A percentile compares a stretch with the other conserved stretches of the same genome.
These are phyloP conservation scores for Lacerta agilis DNA, from an alignment of 2,797 vertebrate species.

Conservation along the genomic window DNA sequence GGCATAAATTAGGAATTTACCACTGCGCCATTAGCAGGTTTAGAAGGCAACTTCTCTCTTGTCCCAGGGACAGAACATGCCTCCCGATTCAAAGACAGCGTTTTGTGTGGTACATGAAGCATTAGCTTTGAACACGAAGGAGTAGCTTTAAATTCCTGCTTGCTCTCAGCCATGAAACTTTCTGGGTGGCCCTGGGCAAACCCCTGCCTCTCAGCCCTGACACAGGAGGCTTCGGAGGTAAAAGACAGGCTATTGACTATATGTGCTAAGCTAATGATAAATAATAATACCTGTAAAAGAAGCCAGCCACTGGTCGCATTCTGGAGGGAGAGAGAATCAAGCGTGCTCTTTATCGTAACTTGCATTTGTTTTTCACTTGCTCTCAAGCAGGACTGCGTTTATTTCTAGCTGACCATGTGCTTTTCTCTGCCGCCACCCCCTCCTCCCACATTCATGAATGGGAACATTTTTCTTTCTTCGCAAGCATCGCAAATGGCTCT, in stretches of 20 bases:
- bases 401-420: slow-evolving; percentile 46
- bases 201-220: neutral
- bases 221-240: neutral
- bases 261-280: neutral
- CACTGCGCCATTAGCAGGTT: too few species aligned
- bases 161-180: neutral
- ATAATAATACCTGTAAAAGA: neutral
- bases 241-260: neutral
- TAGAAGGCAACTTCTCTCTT: neutral
- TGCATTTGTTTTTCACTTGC: neutral
- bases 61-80: neutral
- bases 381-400: slow-evolving; percentile 50
- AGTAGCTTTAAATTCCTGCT: neutral
- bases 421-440: slow-evolving; percentile 30
- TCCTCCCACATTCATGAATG: slow-evolving; percentile 46
- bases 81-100: neutral
- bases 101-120: neutral
- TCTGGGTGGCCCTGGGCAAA: slow-evolving; percentile 17
- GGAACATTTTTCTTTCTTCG: slow-evolving; percentile 67
- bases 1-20: neutral
- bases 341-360: neutral
- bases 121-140: neutral
- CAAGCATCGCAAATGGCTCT: slow-evolving; percentile 39
- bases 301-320: neutral
- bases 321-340: neutral